Evolutionary conservation across 2,797 vertebrate species (phyloP), one percentile per base, ranked within the genome.

Genomic region (Odontamblyopus rebecca): DNA sequence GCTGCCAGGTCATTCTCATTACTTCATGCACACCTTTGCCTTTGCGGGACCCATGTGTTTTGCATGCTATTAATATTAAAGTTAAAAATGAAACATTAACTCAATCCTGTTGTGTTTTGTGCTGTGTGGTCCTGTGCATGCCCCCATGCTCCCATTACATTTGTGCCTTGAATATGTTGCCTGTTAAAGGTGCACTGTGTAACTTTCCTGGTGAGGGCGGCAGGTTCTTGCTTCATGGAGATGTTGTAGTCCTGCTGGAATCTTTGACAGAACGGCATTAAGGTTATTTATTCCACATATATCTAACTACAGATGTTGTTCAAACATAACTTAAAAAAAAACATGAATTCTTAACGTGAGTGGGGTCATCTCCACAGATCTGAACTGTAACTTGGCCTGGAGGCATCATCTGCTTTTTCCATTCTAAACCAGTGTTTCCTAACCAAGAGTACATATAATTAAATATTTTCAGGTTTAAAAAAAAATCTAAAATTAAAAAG

Each of bases 61-160:
- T 35, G 63, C 19, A 8, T 65, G 27, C 35, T 69, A 69, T 77
- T 32, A 56, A 11, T 32, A 72, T 68, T 66, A 3, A 83, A 27
- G 69, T 71, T 48, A 62, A 69, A 9, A 74, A 90, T 88, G 80
- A 90, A 89, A 88, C 76, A 57, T 82, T 15, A 77, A 78, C 68
- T 64, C 73, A 68, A 62, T 26, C 64, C 62, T 62, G 48, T 68
- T 82, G 86, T 88, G 81, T 86, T 84, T 78, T 51, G 53, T 73
- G 78, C 68, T 2, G 66, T 79, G 73, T 11, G 80, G 69, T 61
- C 73, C 70, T 67, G 50, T 85, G 79, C 75, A 61, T 75, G 83
- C 73, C 72, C 23, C 23, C 23, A 23, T 82, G 75, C 7, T 72
- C 67, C 67, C 32, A 77, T 78, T 86, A 54, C 53, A n/a, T 54